Evolutionary conservation across 2,113 vertebrate species (phyloP).

Genomic region (Pitta sordida): DNA sequence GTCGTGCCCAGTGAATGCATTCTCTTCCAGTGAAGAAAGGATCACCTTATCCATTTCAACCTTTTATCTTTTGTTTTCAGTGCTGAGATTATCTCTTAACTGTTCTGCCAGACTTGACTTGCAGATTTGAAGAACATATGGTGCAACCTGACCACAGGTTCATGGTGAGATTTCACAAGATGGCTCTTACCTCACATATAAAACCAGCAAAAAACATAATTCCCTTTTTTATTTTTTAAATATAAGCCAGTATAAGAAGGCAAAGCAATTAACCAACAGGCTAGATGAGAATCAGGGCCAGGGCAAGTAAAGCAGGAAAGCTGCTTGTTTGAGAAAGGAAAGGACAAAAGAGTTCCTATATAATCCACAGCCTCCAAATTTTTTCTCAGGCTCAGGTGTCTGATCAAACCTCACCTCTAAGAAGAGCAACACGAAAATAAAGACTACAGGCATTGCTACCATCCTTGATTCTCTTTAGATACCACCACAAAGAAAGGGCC

Average conservation of each 20-base stretch:
- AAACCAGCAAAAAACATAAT: background rate
- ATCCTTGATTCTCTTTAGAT: background rate
- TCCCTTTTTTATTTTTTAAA: background rate
- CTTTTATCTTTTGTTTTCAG: background rate
- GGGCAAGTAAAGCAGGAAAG: background rate
- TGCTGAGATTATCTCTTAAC: background rate
- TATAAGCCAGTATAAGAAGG: background rate
- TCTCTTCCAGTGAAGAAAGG: background rate
- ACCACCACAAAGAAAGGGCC: background rate
- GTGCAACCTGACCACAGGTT: background rate
- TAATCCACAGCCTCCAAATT: background rate
- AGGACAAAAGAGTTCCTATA: background rate
- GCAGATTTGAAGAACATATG: background rate
- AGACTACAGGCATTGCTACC: background rate
- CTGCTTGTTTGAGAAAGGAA: background rate
- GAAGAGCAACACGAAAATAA: background rate
- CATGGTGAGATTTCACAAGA: background rate
- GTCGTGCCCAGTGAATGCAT: rapidly evolving
- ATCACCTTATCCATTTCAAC: background rate
- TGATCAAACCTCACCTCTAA: background rate
- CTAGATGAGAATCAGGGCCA: background rate
- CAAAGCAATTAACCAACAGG: background rate
- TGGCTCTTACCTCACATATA: background rate
- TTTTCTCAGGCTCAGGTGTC: background rate
- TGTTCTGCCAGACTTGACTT: background rate